Conservation (phyloP, 2,888 invertebrate genomes). For the Oegoconia quadripuncta region DNA sequence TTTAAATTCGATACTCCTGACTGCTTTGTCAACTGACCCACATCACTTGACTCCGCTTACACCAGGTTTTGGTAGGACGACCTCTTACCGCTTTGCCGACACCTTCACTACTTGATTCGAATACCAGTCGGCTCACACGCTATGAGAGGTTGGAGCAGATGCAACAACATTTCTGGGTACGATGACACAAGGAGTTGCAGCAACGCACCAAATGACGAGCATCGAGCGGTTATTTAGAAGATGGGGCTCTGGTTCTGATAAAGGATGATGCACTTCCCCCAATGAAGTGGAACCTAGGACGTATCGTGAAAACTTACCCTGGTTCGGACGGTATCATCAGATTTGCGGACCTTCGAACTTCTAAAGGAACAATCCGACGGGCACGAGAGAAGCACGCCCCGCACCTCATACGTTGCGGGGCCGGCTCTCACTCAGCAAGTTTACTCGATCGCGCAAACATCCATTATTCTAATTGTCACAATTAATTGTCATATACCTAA, state of each 20-base stretch:
- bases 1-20: slow-evolving; percentile 18
- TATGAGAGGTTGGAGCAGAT: slow-evolving; percentile 6
- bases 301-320: slow-evolving; percentile 2
- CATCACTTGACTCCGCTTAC: slow-evolving; percentile 9
- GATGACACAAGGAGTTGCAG: slow-evolving; percentile 17
- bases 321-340: slow-evolving; percentile 11
- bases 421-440: too few species aligned
- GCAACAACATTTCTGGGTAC: slow-evolving; percentile 12
- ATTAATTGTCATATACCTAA: too few species aligned
- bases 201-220: slow-evolving; percentile 15
- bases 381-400: too few species aligned
- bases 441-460: too few species aligned
- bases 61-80: slow-evolving; percentile 13
- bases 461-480: too few species aligned
- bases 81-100: slow-evolving; percentile 13
- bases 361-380: slow-evolving; percentile 9
- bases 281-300: slow-evolving; percentile 12
- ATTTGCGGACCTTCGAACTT: slow-evolving; percentile 10
- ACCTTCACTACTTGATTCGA: not conserved
- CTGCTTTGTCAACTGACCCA: slow-evolving; percentile 14
- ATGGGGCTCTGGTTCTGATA: slow-evolving; percentile 11
- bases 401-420: too few species aligned
- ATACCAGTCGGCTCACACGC: not conserved
- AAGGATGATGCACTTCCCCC: slow-evolving; percentile 14
- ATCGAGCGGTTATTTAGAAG: slow-evolving; percentile 1